These are phyloP conservation scores for Timandra comae DNA, from an alignment of 2,888 invertebrate genomes.

Conservation along the genomic window DNA sequence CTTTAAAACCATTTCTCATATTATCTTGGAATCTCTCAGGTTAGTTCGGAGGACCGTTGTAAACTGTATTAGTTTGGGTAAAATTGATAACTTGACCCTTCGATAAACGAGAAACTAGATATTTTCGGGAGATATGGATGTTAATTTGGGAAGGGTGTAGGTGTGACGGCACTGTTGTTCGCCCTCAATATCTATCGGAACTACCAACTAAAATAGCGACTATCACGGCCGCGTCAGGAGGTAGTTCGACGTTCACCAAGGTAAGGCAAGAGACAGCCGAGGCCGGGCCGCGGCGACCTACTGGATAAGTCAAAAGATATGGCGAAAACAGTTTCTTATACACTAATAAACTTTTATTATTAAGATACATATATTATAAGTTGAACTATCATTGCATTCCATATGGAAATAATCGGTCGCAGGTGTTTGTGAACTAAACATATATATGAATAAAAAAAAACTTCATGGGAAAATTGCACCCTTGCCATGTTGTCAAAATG, in stretches of 20 bases:
- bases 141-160: constrained; percentile 27
- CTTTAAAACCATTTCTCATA: constrained; percentile 8
- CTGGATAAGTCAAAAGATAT: too few species aligned
- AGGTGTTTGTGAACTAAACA: too few species aligned
- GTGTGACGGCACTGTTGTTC: constrained; percentile 19
- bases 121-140: constrained; percentile 26
- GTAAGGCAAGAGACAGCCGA: constrained; percentile 9
- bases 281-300: too few species aligned
- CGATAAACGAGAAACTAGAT: constrained; percentile 28
- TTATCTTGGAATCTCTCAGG: constrained; percentile 1
- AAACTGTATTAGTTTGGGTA: background rate
- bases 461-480: too few species aligned
- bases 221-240: constrained; percentile 25
- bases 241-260: constrained; percentile 30
- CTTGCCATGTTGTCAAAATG: too few species aligned
- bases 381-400: too few species aligned
- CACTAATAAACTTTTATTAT: too few species aligned
- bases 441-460: too few species aligned
- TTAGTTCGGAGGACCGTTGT: background rate
- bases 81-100: constrained; percentile 23
- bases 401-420: too few species aligned
- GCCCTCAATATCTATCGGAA: constrained; percentile 33
- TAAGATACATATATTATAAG: too few species aligned
- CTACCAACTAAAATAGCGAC: constrained; percentile 27
- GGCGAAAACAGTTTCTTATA: too few species aligned